phyloP scores from a whole-genome alignment of 2,797 vertebrate genomes.

The Eurystomus glaucurus region DNA sequence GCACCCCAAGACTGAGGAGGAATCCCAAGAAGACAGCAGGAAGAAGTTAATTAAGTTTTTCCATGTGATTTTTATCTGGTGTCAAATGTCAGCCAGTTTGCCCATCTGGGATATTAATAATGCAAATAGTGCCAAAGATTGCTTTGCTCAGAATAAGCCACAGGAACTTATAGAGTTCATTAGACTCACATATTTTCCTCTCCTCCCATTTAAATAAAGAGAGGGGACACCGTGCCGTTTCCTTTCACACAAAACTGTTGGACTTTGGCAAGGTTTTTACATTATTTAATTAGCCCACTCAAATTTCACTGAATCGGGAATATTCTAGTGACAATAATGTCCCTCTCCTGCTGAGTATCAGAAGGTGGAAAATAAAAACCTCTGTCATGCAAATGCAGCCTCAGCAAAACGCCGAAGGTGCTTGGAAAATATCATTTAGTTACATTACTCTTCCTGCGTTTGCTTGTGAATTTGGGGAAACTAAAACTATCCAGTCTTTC shows the following conservation, averaged over 20 bases:
- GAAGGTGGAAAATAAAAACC: constrained; percentile 63
- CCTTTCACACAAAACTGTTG: constrained; percentile 49
- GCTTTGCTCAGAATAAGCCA: constrained; percentile 54
- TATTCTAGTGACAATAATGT: constrained; percentile 69
- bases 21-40: constrained; percentile 38
- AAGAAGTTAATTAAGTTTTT: constrained; percentile 50
- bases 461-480: background rate
- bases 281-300: constrained; percentile 75
- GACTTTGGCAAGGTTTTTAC: constrained; percentile 59
- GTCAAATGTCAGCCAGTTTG: constrained; percentile 55
- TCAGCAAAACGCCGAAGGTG: constrained; percentile 53
- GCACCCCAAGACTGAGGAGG: background rate
- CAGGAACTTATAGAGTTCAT: constrained; percentile 64
- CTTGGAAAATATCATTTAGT: constrained; percentile 47
- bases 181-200: constrained; percentile 57
- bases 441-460: background rate
- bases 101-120: constrained; percentile 73
- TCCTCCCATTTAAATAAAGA: constrained; percentile 26
- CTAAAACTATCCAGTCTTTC: background rate
- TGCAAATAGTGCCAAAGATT: constrained; percentile 64
- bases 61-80: constrained; percentile 25
- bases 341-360: constrained; percentile 66
- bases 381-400: constrained; percentile 60
- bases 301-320: constrained; percentile 64
- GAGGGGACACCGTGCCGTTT: background rate